A percentile compares a stretch with the other conserved stretches of the same genome.
Conservation (phyloP, 2,797 vertebrate species). For the Chrosomus eos region DNA sequence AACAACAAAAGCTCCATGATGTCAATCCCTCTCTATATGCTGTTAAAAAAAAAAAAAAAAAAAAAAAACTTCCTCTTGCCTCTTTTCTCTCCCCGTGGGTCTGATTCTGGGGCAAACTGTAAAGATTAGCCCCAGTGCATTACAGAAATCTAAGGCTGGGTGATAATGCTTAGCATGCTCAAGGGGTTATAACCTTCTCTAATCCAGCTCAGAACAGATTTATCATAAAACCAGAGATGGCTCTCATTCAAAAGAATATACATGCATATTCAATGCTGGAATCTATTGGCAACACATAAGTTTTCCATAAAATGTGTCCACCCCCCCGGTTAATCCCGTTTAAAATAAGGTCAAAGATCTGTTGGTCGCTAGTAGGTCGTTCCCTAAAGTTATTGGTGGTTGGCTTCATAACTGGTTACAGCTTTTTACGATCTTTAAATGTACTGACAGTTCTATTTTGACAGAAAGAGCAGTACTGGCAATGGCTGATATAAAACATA, state of each 20-base stretch:
- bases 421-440: background rate
- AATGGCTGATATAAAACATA: background rate
- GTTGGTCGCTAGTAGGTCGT: background rate
- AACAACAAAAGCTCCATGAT: conserved; percentile 57
- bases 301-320: background rate
- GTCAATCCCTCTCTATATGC: conserved; percentile 64
- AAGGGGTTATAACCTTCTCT: conserved; percentile 50
- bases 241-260: conserved; percentile 20
- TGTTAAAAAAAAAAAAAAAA: background rate
- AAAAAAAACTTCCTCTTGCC: background rate
- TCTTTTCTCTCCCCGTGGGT: conserved; percentile 9
- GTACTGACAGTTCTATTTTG: background rate
- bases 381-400: background rate
- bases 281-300: background rate
- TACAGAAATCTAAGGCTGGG: conserved; percentile 25
- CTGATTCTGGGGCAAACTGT: conserved; percentile 32
- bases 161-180: conserved; percentile 35
- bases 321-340: background rate
- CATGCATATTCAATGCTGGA: conserved; percentile 11
- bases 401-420: background rate
- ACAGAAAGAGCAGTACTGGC: background rate
- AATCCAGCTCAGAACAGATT: conserved; percentile 50
- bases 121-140: conserved; percentile 52
- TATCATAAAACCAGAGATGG: conserved; percentile 33
- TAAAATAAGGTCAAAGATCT: background rate